Conservation (phyloP, 2,797 vertebrate species). For the Hydrophis major region DNA sequence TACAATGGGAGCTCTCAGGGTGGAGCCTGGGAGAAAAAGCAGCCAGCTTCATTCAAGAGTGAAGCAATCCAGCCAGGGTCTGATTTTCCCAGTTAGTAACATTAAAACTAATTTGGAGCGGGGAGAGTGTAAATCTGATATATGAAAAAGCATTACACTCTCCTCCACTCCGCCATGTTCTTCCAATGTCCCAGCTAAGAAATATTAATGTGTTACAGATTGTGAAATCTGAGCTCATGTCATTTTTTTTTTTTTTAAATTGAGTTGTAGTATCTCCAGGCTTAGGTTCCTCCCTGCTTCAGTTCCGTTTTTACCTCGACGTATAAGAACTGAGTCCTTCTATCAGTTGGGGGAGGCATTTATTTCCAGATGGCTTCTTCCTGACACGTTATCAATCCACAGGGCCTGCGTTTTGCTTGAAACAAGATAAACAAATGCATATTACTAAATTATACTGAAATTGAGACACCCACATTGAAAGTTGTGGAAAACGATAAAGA, state of each 20-base stretch:
- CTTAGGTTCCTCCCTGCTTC: too few species aligned
- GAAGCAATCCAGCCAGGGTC: background rate
- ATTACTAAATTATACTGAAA: background rate
- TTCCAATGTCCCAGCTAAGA: background rate
- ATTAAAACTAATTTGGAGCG: background rate
- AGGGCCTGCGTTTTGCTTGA: background rate
- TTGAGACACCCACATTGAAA: background rate
- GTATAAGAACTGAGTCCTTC: background rate
- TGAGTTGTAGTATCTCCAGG: background rate
- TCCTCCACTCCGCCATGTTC: background rate
- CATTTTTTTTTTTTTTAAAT: background rate
- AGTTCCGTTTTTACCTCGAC: background rate
- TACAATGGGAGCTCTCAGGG: background rate
- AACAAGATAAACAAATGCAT: background rate
- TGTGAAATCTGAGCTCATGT: background rate
- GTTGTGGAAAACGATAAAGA: background rate
- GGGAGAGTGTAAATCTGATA: background rate
- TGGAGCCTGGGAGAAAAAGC: background rate
- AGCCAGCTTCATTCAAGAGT: background rate
- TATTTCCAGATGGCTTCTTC: background rate
- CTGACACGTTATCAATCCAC: background rate
- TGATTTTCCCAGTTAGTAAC: accelerated
- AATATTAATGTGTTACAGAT: background rate
- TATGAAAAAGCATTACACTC: background rate
- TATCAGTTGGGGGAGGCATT: background rate